These are phyloP conservation scores for Actinopyga echinites DNA, from an alignment of 53 echinoderm and acorn worm genomes.

Conservation along the genomic window DNA sequence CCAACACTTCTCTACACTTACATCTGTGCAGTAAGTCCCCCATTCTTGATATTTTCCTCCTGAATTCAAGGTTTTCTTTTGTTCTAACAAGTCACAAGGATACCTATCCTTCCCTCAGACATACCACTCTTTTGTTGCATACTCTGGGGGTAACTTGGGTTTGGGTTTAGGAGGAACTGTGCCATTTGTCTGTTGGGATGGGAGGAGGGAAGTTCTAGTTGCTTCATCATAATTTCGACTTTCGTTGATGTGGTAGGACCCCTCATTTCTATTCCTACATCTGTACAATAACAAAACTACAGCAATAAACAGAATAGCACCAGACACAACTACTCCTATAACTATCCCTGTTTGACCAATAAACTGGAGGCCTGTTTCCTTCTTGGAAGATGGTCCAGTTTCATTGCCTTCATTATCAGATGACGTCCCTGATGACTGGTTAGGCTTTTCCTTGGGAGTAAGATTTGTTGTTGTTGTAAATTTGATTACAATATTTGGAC, in stretches of 20 bases:
- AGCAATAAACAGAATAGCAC: slow-evolving; percentile 72
- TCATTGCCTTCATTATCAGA: not conserved
- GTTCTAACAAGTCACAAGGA: too few relatives aligned
- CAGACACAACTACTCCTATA: slow-evolving; percentile 78
- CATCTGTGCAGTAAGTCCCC: too few relatives aligned
- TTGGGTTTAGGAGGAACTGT: slow-evolving; percentile 91
- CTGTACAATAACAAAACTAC: slow-evolving; percentile 83
- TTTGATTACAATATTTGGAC: not conserved
- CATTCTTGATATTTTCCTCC: too few relatives aligned
- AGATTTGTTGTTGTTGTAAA: not conserved
- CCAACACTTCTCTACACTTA: too few relatives aligned
- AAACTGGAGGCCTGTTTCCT: slow-evolving; percentile 57
- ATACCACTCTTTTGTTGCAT: slow-evolving; percentile 97
- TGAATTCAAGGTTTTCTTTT: too few relatives aligned
- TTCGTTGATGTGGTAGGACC: slow-evolving; percentile 98
- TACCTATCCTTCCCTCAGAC: slow-evolving; percentile 51
- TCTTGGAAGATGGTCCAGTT: not conserved
- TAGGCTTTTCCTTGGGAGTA: not conserved
- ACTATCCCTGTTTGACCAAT: slow-evolving; percentile 84
- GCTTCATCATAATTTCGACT: slow-evolving; percentile 94
- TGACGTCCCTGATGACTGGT: not conserved
- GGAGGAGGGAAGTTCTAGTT: slow-evolving; percentile 77
- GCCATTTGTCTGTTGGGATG: slow-evolving; percentile 71
- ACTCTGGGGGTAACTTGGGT: slow-evolving; percentile 93
- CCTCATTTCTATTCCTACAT: slow-evolving; percentile 95